These are phyloP conservation scores for Agriopis marginaria DNA, from an alignment of 2,888 invertebrate genomes.

Conservation along the genomic window DNA sequence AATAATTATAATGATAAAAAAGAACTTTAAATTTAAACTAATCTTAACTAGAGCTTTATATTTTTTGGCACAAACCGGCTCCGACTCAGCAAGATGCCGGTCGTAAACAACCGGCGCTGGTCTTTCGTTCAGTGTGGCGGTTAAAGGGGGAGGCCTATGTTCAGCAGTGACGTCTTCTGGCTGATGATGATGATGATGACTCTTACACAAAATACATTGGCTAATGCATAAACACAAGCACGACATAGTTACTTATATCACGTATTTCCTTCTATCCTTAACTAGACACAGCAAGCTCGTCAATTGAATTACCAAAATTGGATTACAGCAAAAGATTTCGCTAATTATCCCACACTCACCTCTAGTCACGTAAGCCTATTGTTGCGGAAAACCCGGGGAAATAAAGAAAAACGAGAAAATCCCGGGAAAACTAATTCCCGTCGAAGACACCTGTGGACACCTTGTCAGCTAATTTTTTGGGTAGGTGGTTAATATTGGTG, in stretches of 20 bases:
- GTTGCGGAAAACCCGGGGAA: constrained; percentile 42
- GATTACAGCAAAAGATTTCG: constrained; percentile 22
- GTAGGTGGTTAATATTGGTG: constrained; percentile 64
- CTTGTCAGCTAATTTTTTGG: constrained; percentile 67
- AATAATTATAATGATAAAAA: too few relatives aligned
- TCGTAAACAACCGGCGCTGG: too few relatives aligned
- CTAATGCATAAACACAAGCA: too few relatives aligned
- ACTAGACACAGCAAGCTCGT: not conserved
- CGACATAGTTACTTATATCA: not conserved
- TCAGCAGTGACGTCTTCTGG: too few relatives aligned
- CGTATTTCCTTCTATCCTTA: not conserved
- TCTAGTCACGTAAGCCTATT: constrained; percentile 43
- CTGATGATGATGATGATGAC: too few relatives aligned
- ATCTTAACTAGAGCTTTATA: too few relatives aligned
- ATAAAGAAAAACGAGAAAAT: not conserved
- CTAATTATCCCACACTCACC: constrained; percentile 21
- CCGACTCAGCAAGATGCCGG: too few relatives aligned
- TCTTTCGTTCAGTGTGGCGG: too few relatives aligned
- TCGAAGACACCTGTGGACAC: constrained; percentile 45
- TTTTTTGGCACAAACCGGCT: too few relatives aligned
- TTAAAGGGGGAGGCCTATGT: too few relatives aligned
- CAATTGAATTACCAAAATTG: constrained; percentile 25
- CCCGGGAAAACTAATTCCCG: constrained; percentile 52
- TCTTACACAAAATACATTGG: too few relatives aligned
- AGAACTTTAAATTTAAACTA: too few relatives aligned